Conservation (phyloP, 2,888 invertebrate genomes). For the Conchocele bisecta region DNA sequence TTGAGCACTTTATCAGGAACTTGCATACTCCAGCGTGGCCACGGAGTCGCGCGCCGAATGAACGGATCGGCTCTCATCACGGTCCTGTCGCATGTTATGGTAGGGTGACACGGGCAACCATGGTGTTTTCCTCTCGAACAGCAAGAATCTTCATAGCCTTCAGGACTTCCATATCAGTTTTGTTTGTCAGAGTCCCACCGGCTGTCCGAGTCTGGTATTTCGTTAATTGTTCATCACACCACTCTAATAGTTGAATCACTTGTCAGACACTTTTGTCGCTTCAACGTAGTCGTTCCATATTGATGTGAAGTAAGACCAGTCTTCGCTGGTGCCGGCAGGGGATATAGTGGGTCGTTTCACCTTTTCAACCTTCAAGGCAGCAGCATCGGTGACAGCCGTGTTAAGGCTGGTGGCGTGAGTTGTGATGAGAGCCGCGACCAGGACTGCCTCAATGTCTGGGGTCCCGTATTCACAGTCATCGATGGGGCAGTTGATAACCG, state of each 20-base stretch:
- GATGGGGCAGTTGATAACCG: slow-evolving; percentile 34
- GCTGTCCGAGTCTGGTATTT: slow-evolving; percentile 50
- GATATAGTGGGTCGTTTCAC: slow-evolving; percentile 52
- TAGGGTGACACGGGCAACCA: slow-evolving; percentile 49
- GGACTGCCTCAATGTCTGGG: slow-evolving; percentile 40
- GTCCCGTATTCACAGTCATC: slow-evolving; percentile 47
- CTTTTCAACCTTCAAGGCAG: slow-evolving; percentile 38
- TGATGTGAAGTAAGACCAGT: slow-evolving; percentile 53
- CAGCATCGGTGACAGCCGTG: not conserved
- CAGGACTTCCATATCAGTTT: slow-evolving; percentile 39
- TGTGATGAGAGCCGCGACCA: slow-evolving; percentile 8
- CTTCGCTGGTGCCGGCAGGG: slow-evolving; percentile 44
- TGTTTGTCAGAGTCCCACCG: slow-evolving; percentile 38
- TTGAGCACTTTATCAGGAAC: slow-evolving; percentile 36
- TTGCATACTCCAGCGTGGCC: slow-evolving; percentile 56
- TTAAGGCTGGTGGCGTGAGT: not conserved
- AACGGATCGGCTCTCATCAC: slow-evolving; percentile 44
- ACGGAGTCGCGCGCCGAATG: slow-evolving; percentile 48
- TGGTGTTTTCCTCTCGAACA: slow-evolving; percentile 56
- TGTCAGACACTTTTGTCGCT: slow-evolving; percentile 50
- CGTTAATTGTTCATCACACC: slow-evolving; percentile 55
- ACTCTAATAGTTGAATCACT: slow-evolving; percentile 57
- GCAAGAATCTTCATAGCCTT: slow-evolving; percentile 47
- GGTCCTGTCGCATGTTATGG: slow-evolving; percentile 47
- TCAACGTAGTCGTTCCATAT: slow-evolving; percentile 56